A percentile compares a stretch with the other conserved stretches of the same genome.
phyloP scores from a whole-genome alignment of 1,140 invertebrate genomes.

The Neodiprion pinetum region DNA sequence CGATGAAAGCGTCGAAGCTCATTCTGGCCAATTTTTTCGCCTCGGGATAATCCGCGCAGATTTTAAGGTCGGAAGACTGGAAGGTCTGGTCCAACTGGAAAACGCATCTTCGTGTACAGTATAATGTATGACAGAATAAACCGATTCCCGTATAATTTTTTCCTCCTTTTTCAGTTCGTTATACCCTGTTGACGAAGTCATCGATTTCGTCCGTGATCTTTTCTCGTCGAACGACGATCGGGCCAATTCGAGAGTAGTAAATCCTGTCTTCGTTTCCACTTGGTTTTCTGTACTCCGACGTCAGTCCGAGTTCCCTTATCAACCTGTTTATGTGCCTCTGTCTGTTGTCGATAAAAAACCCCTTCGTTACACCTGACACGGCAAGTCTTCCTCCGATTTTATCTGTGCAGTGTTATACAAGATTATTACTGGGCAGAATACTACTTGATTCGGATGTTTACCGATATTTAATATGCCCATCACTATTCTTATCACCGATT shows the following conservation, averaged over 20 bases:
- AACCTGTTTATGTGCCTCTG: constrained; percentile 24
- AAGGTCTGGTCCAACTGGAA: constrained; percentile 32
- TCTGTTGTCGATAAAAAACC: constrained; percentile 2
- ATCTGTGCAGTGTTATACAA: background rate
- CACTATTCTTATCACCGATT: no score
- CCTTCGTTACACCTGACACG: background rate
- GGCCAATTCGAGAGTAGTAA: background rate
- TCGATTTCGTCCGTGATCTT: background rate
- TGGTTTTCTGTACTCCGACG: background rate
- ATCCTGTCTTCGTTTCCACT: background rate
- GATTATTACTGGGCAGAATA: no score
- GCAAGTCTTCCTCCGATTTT: background rate
- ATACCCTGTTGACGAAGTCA: background rate
- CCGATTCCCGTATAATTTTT: background rate
- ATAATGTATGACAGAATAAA: no score
- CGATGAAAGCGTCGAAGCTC: constrained; percentile 35
- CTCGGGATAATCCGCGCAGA: constrained; percentile 14
- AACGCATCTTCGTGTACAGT: background rate
- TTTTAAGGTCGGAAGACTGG: constrained; percentile 22
- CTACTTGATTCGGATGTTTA: no score
- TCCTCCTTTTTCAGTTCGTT: background rate
- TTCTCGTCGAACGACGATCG: background rate
- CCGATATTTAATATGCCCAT: no score
- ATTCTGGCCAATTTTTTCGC: constrained; percentile 29
- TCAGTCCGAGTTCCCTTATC: constrained; percentile 16